phyloP scores from a whole-genome alignment of 2,888 invertebrate genomes.

The Eugnorisma glareosa region DNA sequence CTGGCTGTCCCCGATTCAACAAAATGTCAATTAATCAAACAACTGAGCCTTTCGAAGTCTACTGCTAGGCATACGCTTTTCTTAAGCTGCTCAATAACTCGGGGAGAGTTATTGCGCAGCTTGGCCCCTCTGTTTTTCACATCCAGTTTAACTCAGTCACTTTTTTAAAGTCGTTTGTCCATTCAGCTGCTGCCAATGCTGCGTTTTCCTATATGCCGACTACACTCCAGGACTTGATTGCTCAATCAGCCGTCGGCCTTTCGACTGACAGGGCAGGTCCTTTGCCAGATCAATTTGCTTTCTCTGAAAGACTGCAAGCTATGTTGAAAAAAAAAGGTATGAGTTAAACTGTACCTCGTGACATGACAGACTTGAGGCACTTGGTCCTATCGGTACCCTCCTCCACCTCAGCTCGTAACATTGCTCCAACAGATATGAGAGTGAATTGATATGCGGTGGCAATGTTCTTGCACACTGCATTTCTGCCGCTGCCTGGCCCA shows the following conservation, averaged over 20 bases:
- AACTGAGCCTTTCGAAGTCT: not conserved
- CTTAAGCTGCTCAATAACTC: too few relatives aligned
- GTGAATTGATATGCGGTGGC: slow-evolving; percentile 97
- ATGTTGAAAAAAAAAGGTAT: not conserved
- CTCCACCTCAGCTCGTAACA: slow-evolving; percentile 96
- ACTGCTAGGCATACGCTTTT: not conserved
- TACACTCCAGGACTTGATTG: not conserved
- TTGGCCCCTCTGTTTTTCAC: not conserved
- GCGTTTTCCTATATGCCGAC: not conserved
- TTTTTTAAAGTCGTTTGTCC: not conserved
- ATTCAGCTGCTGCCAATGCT: not conserved
- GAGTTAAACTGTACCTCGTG: slow-evolving; percentile 90
- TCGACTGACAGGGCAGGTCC: not conserved
- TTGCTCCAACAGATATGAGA: slow-evolving; percentile 97
- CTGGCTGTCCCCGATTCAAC: not conserved
- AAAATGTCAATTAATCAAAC: not conserved
- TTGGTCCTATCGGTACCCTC: slow-evolving; percentile 96
- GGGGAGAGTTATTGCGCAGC: too few relatives aligned
- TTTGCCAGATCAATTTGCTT: not conserved
- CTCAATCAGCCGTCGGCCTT: not conserved
- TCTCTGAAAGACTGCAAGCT: not conserved
- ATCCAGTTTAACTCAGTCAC: not conserved
- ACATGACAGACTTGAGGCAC: slow-evolving; percentile 96
- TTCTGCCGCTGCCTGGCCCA: slow-evolving; percentile 98
- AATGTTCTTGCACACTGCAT: slow-evolving; percentile 97